Evolutionary conservation across 2,797 vertebrate genomes (phyloP), one percentile per base, ranked within the genome.

Genomic region (Epinephelus awoara): DNA sequence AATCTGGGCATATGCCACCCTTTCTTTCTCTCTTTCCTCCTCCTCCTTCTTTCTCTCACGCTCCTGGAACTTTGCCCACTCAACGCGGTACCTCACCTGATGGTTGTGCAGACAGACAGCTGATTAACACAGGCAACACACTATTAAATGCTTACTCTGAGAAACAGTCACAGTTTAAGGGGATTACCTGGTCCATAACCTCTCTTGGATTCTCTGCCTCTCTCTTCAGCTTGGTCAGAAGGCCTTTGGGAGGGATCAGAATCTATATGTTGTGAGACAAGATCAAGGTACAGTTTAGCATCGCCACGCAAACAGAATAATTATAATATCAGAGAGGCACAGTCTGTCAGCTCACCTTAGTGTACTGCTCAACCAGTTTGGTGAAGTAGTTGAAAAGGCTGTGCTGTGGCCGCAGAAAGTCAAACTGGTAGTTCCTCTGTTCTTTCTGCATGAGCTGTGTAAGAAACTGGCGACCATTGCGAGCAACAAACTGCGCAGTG

Each of bases 371-470:
- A 66, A 99, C 98, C 87, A 99, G 95, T 90, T 99, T 99, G 29
- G 98, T 99, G 88, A 99, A 99, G 89, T 99, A 99, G 93, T 99
- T 98, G 88, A 99, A 99, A 52, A 99, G 97, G 79, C 98, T 99
- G 95, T 99, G 98, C 88, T 99, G 98, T 0, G 98, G 98, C 3
- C 98, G 95, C 66, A 99, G 94, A 85, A 99, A 99, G 88, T 99
- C 98, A 89, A 99, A 99, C 90, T 99, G 98, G 85, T 99, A 99
- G 95, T 99, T 99, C 84, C 98, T 96, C 94, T 99, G 98, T 78
- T 99, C 98, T 58, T 99, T 99, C 93, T 99, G 98, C 98, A 99
- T 99, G 75, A 99, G 96, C 92, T 99, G 98, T 0, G 98, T 99
- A 82, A 99, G 95, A 93, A 99, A 99, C 93, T 99, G 98, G 17